Conservation (phyloP, 2,888 invertebrate genomes). For the Hydroisotoma schaefferi region DNA sequence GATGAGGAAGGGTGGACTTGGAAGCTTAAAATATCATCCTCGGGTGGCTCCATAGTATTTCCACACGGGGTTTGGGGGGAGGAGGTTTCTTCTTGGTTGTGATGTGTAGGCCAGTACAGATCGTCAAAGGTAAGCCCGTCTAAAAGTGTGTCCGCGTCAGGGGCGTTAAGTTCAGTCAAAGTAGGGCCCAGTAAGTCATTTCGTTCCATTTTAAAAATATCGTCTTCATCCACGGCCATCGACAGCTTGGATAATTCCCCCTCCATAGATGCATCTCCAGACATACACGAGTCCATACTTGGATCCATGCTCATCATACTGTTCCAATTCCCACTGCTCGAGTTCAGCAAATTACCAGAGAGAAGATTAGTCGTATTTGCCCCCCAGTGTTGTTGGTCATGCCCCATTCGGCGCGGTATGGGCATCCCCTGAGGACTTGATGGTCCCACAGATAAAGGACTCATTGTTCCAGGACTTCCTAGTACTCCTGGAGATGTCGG, state of each 20-base stretch:
- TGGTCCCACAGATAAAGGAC: conserved; percentile 46
- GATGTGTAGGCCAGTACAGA: conserved; percentile 68
- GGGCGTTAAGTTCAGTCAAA: conserved; percentile 78
- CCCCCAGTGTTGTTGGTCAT: conserved; percentile 44
- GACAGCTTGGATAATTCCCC: conserved; percentile 47
- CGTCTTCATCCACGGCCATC: conserved; percentile 67
- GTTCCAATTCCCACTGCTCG: conserved; percentile 28
- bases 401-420: conserved; percentile 35
- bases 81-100: conserved; percentile 42
- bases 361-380: conserved; percentile 30
- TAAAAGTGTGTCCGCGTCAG: conserved; percentile 70
- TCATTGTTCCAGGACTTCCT: conserved; percentile 43
- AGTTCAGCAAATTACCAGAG: conserved; percentile 18
- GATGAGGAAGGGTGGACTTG: conserved; percentile 45
- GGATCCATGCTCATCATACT: conserved; percentile 30
- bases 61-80: conserved; percentile 46
- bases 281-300: conserved; percentile 34
- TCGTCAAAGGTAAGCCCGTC: conserved; percentile 86
- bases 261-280: conserved; percentile 38
- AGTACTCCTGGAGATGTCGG: conserved; percentile 39
- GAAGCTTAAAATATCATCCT: conserved; percentile 31
- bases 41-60: conserved; percentile 34
- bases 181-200: conserved; percentile 80
- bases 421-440: conserved; percentile 49
- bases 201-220: conserved; percentile 84